Evolutionary conservation across 2,888 invertebrate species (phyloP).

Genomic region (Tetranychus piercei): DNA sequence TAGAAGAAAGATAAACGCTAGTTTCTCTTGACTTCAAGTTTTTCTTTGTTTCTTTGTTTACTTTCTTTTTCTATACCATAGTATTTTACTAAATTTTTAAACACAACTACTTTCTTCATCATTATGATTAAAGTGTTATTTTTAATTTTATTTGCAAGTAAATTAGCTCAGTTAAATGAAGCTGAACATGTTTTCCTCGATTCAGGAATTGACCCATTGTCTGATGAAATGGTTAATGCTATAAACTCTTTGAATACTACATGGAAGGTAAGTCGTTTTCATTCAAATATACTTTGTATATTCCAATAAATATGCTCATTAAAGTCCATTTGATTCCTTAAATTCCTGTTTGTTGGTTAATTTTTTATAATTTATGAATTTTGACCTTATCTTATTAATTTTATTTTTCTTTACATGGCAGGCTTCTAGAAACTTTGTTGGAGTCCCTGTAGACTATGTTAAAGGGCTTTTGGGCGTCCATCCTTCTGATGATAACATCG

Average conservation of each 20-base stretch:
- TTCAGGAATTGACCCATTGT: slow-evolving; percentile 39
- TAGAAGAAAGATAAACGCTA: too few species aligned
- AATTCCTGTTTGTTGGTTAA: neutral
- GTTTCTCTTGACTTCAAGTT: too few species aligned
- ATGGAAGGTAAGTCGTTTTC: slow-evolving; percentile 43
- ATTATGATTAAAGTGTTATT: neutral
- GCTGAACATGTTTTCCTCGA: neutral
- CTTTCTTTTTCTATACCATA: neutral
- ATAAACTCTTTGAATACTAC: slow-evolving; percentile 49
- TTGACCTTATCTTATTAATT: neutral
- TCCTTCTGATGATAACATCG: neutral
- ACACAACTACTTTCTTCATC: neutral
- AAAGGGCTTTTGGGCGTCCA: slow-evolving; percentile 4
- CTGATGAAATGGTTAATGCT: slow-evolving; percentile 49
- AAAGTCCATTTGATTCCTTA: too few species aligned
- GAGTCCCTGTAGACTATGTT: neutral
- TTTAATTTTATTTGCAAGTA: neutral
- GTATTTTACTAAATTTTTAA: neutral
- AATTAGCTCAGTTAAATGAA: neutral
- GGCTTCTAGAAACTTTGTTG: slow-evolving; percentile 5
- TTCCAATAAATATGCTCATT: neutral
- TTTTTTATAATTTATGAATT: too few species aligned
- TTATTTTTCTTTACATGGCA: neutral
- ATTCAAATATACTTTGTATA: neutral
- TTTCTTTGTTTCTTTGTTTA: neutral